Base-by-base conservation (phyloP, 2,797 vertebrate species). In the Brachymystax lenok region DNA sequence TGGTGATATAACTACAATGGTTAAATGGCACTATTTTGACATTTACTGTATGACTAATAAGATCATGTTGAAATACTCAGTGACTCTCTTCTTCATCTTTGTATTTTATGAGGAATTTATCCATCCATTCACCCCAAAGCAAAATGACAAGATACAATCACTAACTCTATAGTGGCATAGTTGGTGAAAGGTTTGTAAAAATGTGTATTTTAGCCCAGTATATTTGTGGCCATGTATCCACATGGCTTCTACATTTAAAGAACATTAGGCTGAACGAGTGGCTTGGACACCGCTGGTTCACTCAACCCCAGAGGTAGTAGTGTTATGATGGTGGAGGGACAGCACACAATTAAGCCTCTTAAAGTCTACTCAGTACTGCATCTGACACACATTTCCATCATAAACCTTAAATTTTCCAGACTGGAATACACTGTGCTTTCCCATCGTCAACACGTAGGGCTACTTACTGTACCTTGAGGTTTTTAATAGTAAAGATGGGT, bases 181-280 rank as follows among this genome's bases (percentile, higher is more conserved):
- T 70, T 54, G 51, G 33, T 82, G 71, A 82, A 71, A 71, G 72
- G 83, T 80, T 82, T 83, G 78, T 69, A 79, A 86, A 84, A 85
- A 83, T 35, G 13, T 35, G 83, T 33, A 83, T 35, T 82, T 80
- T 68, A 78, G 33, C 72, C 77, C 71, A 17, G 70, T 76, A 21
- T 85, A 61, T 61, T 61, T 46, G 92, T 93, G 71, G 68, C 69
- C 74, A 74, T 80, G 90, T 79, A 89, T 87, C 87, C 86, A 85
- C 90, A 84, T 72, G 89, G 84, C 85, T 89, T 90, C 88, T 88
- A 85, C 90, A 89, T 92, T 46, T 84, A 80, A 87, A 87, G 89
- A 89, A 90, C 93, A 93, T 94, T 92, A 93, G 87, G 86, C 86
- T 86, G 89, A 92, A 93, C 86, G 89, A 91, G 87, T 91, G 89